Conservation (phyloP, 2,113 vertebrate genomes). For the Raja brachyura region DNA sequence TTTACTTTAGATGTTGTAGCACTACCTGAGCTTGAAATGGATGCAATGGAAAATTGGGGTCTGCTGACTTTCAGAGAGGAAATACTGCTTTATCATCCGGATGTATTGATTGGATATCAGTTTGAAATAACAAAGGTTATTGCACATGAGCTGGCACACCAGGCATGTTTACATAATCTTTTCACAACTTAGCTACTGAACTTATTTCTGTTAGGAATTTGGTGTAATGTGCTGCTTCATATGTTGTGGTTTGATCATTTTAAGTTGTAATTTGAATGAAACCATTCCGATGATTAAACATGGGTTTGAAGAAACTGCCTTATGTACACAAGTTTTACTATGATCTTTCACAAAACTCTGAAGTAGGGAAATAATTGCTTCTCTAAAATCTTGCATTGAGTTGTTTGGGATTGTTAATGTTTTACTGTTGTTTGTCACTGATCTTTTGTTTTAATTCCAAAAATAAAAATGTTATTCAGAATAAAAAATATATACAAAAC, state of each 20-base stretch:
- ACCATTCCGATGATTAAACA: background rate
- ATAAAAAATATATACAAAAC: no score
- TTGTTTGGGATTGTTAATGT: background rate
- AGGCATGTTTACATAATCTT: slow-evolving; percentile 54
- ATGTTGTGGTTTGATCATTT: background rate
- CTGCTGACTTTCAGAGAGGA: slow-evolving; percentile 58
- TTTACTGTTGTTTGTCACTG: background rate
- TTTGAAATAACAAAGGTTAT: slow-evolving; percentile 13
- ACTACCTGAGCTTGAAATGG: slow-evolving; percentile 52
- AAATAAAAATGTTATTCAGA: no score
- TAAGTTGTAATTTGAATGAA: background rate
- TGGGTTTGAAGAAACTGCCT: background rate
- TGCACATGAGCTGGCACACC: slow-evolving; percentile 67
- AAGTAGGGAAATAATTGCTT: background rate
- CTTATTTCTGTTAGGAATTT: background rate
- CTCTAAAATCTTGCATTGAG: background rate
- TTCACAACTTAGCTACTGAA: background rate
- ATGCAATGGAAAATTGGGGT: slow-evolving; percentile 71
- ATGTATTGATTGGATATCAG: no score
- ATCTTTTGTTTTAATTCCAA: no score
- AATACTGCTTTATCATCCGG: slow-evolving; percentile 45
- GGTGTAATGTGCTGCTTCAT: no score
- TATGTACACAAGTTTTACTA: background rate
- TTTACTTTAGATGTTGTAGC: slow-evolving; percentile 61
- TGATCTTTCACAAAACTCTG: background rate